Conservation (phyloP, 2,797 vertebrate genomes). For the Myiotriccus ornatus region DNA sequence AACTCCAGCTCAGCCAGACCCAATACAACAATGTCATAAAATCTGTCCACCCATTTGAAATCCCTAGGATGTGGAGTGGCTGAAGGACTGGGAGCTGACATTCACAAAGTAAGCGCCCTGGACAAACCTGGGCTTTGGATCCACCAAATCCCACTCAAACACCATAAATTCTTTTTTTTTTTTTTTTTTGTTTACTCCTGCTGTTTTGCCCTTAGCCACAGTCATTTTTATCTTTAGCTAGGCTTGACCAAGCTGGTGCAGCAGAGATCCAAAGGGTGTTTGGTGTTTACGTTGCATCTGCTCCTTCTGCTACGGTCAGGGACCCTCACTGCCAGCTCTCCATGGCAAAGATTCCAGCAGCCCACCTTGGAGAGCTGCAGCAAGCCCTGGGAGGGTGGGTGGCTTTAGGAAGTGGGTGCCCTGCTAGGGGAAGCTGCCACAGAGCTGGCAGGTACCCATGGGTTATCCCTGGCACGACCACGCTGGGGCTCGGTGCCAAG, state of each 20-base stretch:
- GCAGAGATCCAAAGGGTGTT: neutral
- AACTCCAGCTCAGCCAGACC: too few relatives aligned
- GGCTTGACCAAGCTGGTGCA: neutral
- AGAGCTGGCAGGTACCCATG: rapidly evolving
- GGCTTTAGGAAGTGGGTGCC: neutral
- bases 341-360: neutral
- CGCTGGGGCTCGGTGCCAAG: neutral
- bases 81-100: neutral
- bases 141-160: neutral
- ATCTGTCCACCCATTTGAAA: neutral
- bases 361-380: neutral
- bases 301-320: neutral
- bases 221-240: neutral
- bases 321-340: neutral
- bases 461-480: rapidly evolving
- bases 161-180: rapidly evolving
- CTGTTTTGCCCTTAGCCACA: neutral
- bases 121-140: neutral
- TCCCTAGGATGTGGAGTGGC: neutral
- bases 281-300: neutral
- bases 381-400: neutral
- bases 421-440: neutral
- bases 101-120: neutral
- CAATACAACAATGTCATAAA: neutral
- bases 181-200: rapidly evolving